Evolutionary conservation across 2,113 vertebrate species (phyloP).

Genomic region (Albula goreensis): DNA sequence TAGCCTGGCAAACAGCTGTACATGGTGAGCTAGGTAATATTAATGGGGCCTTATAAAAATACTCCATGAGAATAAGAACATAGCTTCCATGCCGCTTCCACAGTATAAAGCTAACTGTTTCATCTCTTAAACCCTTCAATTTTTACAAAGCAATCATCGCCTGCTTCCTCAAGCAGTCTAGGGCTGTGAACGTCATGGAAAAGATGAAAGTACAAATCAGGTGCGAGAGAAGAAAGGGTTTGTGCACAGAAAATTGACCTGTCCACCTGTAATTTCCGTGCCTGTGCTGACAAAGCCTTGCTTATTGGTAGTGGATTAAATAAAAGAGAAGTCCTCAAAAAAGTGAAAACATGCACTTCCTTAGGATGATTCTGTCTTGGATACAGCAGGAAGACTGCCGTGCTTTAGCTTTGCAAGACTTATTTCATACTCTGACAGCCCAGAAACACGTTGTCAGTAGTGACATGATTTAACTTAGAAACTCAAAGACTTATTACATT

Average conservation of each 20-base stretch:
- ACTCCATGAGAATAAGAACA: background rate
- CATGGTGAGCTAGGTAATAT: too few relatives aligned
- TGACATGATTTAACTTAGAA: background rate
- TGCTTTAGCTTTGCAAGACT: background rate
- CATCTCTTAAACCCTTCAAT: background rate
- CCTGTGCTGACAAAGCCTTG: background rate
- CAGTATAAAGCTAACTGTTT: background rate
- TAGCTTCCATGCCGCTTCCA: background rate
- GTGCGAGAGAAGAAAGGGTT: background rate
- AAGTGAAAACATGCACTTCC: background rate
- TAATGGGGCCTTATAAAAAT: too few relatives aligned
- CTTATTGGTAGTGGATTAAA: background rate
- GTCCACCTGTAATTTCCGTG: background rate
- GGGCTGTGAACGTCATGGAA: background rate
- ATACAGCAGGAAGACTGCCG: background rate
- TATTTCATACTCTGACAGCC: conserved; percentile 15
- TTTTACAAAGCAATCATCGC: background rate
- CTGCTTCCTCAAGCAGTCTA: background rate
- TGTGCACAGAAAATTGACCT: background rate
- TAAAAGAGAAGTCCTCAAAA: background rate
- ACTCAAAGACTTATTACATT: background rate
- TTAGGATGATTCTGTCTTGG: background rate
- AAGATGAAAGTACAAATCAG: background rate
- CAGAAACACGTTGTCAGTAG: background rate
- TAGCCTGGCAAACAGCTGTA: too few relatives aligned